Evolutionary conservation across 2,888 invertebrate species (phyloP).

Genomic region (Sarcophaga carnaria): DNA sequence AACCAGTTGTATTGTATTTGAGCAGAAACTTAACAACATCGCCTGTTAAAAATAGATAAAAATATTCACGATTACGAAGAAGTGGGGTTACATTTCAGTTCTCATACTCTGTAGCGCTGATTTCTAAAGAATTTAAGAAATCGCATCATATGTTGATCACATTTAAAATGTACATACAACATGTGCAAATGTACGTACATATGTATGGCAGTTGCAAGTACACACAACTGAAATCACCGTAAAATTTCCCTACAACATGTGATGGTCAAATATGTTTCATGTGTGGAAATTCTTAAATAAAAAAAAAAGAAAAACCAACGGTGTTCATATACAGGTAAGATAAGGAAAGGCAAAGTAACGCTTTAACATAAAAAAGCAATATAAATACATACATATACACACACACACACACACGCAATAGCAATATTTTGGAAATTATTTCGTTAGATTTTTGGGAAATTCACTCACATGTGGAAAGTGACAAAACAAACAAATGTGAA

Average conservation of each 20-base stretch:
- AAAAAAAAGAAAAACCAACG: slow-evolving; percentile 15
- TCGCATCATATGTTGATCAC: slow-evolving; percentile 79
- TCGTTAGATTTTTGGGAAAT: background rate
- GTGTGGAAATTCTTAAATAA: slow-evolving; percentile 65
- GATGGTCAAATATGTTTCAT: slow-evolving; percentile 36
- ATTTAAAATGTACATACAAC: slow-evolving; percentile 72
- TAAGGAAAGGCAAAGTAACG: slow-evolving; percentile 32
- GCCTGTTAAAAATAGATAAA: slow-evolving; percentile 65
- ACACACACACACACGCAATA: background rate
- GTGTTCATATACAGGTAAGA: slow-evolving; percentile 51
- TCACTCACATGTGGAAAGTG: too few relatives aligned
- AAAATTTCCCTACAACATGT: slow-evolving; percentile 47
- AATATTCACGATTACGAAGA: background rate
- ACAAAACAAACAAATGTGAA: slow-evolving; percentile 49
- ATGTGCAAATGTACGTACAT: slow-evolving; percentile 67
- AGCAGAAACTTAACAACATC: slow-evolving; percentile 8
- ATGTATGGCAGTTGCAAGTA: slow-evolving; percentile 73
- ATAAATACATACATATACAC: slow-evolving; percentile 52
- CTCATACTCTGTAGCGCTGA: background rate
- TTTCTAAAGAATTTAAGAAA: slow-evolving; percentile 59
- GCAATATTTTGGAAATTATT: slow-evolving; percentile 52
- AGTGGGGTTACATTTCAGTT: background rate
- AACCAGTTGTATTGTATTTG: slow-evolving; percentile 28
- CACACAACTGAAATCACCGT: slow-evolving; percentile 23
- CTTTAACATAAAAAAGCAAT: slow-evolving; percentile 36